Base-by-base conservation (phyloP, 2,888 invertebrate species). In the Yponomeuta cagnagella region DNA sequence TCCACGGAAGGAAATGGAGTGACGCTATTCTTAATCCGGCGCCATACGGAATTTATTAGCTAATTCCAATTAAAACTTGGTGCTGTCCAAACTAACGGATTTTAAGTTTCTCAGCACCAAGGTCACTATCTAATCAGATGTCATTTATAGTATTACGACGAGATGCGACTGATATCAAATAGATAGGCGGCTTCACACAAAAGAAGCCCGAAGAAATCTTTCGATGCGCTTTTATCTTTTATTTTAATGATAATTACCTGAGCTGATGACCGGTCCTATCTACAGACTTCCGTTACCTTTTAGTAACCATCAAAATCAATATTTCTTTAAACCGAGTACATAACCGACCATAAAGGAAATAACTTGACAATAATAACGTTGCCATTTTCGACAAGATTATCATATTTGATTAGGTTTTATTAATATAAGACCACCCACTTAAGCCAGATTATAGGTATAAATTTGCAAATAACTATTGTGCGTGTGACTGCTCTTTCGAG, bases 81-180 rank as follows among this genome's bases (percentile, higher is more conserved):
- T 43, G 9, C 43, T 43, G 9, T 43, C 43, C 9, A 43, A 43
- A 33, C 33, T 33, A 33, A 43, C 43, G 52, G 15, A 15, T 58
- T 58, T 58, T 5, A 15, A 58, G 52, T 12, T 58, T 58, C 52
- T 15, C 2, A 58, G 15, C 70, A 70, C 48, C 77, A 71, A 85
- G 77, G 73, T 74, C 85, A 71, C 83, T 80, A 81, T 83, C 88
- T 90, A 86, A 91, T 89, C 87, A 81, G 86, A 89, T 89, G 90
- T 90, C 90, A 86, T 90, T 90, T 90, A 89, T 90, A 82, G 87
- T 89, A 90, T 91, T 89, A 91, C 82, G 80, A 82, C 82, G 83
- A 89, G 90, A 91, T 90, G 86, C 79, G 87, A 82, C 85, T 85
- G 89, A 90, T 88, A 89, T 79, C 82, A 80, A 78, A 82, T 81